phyloP scores from a whole-genome alignment of 1,140 invertebrate genomes.

The Calycopis cecrops region DNA sequence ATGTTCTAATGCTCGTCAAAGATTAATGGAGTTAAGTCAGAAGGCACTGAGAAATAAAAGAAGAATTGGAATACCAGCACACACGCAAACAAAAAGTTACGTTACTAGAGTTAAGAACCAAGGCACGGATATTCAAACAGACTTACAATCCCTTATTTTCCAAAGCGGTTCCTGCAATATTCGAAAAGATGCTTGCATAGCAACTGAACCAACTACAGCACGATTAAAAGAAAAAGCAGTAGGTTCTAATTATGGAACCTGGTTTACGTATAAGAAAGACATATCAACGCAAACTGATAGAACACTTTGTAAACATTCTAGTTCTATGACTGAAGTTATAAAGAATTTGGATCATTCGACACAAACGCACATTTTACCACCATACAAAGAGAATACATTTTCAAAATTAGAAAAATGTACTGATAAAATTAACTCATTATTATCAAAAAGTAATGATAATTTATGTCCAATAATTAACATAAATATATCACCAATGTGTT shows the following conservation, averaged over 20 bases:
- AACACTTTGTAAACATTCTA: constrained; percentile 35
- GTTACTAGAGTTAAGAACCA: constrained; percentile 62
- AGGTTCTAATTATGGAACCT: constrained; percentile 45
- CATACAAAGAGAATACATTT: constrained; percentile 40
- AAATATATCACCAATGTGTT: constrained; percentile 72
- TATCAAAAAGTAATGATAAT: constrained; percentile 30
- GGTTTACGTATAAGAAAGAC: constrained; percentile 56
- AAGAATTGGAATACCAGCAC: constrained; percentile 73
- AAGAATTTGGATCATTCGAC: constrained; percentile 38
- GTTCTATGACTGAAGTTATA: constrained; percentile 43
- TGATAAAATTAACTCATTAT: constrained; percentile 32
- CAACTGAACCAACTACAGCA: constrained; percentile 55
- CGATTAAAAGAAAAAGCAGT: constrained; percentile 62
- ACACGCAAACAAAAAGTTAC: constrained; percentile 71
- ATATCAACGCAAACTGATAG: constrained; percentile 48
- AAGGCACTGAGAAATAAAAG: constrained; percentile 76
- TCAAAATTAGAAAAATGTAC: constrained; percentile 49
- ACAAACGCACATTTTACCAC: constrained; percentile 45
- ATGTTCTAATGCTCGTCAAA: constrained; percentile 74
- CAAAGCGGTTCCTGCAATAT: constrained; percentile 40
- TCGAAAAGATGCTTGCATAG: constrained; percentile 50
- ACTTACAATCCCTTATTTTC: constrained; percentile 62
- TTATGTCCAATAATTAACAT: constrained; percentile 69
- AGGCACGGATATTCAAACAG: constrained; percentile 70
- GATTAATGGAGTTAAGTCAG: constrained; percentile 75